Base-by-base conservation (phyloP, 92 coral and sea anemone species). In the Phenganax stokvisi region DNA sequence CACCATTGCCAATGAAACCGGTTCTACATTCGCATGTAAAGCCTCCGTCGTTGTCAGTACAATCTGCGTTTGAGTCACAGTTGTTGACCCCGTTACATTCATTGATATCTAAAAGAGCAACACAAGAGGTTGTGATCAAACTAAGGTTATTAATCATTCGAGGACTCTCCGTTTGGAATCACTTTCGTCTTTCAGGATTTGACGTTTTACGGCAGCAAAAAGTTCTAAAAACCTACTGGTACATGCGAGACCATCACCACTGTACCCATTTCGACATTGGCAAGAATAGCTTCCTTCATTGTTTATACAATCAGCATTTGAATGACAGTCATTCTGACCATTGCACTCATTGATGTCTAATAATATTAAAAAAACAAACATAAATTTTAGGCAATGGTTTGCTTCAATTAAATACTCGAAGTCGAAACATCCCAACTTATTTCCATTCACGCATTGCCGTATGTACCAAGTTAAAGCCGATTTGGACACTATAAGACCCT, bases 1-100 rank as follows among this genome's bases (percentile, higher is more conserved):
- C 25, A 17, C 67, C 67, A 53, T 86, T 74, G 52, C 89, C 89
- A 68, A 20, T 55, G 61, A 65, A 86, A 11, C 89, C 89, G 31
- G 52, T 25, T 7, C 29, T 56, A 63, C 89, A 87, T n/a, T 80
- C 83, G 73, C 89, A 87, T 27, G 63, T 30, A 25, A 78, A 87
- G 12, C 85, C 84, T n/a, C 89, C 89, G 16, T 83, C 70, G 1
- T 84, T 83, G 76, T 87, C 84, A 9, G 77, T 76, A 47, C 87
- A 87, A 8, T 59, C 53, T 37, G 89, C 76, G 73, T 79, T 87
- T n/a, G 16, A 52, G 20, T 79, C 80, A 54, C 89, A 87, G 30
- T 57, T 47, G 58, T 86, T 86, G 12, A 11, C 66, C 4, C 71
- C 30, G 8, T 54, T 53, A 62, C 89, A 86, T 44, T 86, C 89